Conservation (phyloP, 2,113 vertebrate species). For the Micromys minutus region DNA sequence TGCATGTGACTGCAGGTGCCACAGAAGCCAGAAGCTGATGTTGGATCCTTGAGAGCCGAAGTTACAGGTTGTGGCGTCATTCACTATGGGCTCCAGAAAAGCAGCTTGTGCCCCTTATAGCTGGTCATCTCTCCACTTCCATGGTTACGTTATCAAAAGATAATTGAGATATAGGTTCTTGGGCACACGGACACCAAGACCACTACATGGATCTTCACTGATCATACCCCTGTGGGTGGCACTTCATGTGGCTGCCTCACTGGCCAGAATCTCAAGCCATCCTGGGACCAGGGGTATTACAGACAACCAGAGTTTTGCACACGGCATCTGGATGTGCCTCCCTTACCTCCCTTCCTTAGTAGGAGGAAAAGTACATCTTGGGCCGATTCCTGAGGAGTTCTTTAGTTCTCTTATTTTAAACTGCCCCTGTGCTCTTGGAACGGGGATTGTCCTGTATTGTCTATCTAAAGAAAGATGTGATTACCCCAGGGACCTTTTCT, state of each 20-base stretch:
- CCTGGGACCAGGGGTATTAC: conserved; percentile 83
- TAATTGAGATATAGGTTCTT: background rate
- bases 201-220: background rate
- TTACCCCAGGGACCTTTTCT: conserved; percentile 92
- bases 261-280: background rate
- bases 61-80: background rate
- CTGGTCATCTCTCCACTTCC: background rate
- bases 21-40: background rate
- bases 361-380: conserved; percentile 93
- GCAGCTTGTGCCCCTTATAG: background rate
- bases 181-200: background rate
- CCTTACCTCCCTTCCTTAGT: conserved; percentile 92
- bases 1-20: background rate
- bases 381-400: conserved; percentile 94
- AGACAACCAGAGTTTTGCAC: conserved; percentile 88
- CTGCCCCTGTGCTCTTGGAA: conserved; percentile 95
- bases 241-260: background rate
- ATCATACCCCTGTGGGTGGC: background rate
- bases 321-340: conserved; percentile 88
- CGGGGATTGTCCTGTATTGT: conserved; percentile 91
- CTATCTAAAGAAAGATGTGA: conserved; percentile 95
- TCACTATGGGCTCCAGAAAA: background rate
- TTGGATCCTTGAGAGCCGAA: background rate
- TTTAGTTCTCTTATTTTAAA: conserved; percentile 97
- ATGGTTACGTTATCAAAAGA: background rate